phyloP scores from a whole-genome alignment of 2,797 vertebrate genomes.

The Coilia nasus region DNA sequence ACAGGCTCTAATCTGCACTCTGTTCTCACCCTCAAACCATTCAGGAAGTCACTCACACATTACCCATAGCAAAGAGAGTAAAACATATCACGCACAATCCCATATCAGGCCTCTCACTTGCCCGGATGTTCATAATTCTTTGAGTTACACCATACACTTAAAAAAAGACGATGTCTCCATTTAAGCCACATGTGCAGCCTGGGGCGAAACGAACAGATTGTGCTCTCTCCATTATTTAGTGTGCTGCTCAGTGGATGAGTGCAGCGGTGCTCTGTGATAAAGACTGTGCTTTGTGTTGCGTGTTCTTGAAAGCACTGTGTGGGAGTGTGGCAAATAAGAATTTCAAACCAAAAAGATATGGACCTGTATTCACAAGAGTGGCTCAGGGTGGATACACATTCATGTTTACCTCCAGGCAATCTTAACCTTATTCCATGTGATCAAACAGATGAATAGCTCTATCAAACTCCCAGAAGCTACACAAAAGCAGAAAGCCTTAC shows the following conservation, averaged over 20 bases:
- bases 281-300: background rate
- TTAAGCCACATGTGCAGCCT: constrained; percentile 22
- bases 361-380: constrained; percentile 17
- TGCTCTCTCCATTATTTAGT: constrained; percentile 32
- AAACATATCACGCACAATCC: background rate
- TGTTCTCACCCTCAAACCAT: background rate
- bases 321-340: constrained; percentile 26
- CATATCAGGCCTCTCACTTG: background rate
- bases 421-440: constrained; percentile 15
- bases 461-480: background rate
- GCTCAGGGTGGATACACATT: constrained; percentile 6
- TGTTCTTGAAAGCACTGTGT: background rate
- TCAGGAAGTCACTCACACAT: background rate
- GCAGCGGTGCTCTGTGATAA: background rate
- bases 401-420: constrained; percentile 18
- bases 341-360: constrained; percentile 15
- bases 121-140: background rate
- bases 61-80: background rate
- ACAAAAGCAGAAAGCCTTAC: background rate
- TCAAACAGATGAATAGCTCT: constrained; percentile 18
- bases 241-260: constrained; percentile 25
- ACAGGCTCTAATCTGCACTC: background rate
- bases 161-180: constrained; percentile 30
- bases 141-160: background rate
- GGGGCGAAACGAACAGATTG: constrained; percentile 32